These are phyloP conservation scores for Cherax destructor DNA, from an alignment of 1,140 invertebrate genomes.

Conservation along the genomic window DNA sequence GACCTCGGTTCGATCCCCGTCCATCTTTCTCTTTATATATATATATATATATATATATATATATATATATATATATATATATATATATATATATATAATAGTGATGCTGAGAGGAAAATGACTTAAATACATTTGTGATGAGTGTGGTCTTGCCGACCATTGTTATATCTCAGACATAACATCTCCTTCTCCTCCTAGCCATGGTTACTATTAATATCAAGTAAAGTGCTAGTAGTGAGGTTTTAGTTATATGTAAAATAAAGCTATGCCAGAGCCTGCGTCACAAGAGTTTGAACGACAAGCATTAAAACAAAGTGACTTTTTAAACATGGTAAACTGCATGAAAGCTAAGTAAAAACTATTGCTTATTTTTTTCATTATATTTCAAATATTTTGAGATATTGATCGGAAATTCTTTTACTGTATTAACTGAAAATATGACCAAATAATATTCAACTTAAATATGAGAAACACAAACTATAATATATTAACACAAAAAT, in stretches of 20 bases:
- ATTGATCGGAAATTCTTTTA: background rate
- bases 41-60: no score
- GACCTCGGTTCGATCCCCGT: no score
- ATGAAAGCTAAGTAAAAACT: background rate
- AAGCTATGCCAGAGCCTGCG: slow-evolving; percentile 2
- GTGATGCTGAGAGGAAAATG: no score
- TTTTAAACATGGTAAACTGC: background rate
- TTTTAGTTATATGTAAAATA: background rate
- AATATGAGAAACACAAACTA: background rate
- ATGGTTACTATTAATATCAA: background rate
- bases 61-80: no score
- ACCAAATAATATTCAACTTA: slow-evolving; percentile 5
- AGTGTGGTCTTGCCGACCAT: no score
- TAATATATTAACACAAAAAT: background rate
- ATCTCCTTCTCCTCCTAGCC: no score
- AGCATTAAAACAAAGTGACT: background rate
- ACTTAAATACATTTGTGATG: no score
- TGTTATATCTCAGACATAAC: no score
- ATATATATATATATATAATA: no score
- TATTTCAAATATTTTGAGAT: background rate
- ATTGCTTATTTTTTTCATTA: background rate
- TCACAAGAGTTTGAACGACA: background rate
- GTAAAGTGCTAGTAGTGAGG: background rate
- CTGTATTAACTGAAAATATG: slow-evolving; percentile 17
- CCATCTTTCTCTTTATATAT: no score